These are phyloP conservation scores for Limnephilus rhombicus DNA, from an alignment of 2,888 invertebrate species.

Conservation along the genomic window DNA sequence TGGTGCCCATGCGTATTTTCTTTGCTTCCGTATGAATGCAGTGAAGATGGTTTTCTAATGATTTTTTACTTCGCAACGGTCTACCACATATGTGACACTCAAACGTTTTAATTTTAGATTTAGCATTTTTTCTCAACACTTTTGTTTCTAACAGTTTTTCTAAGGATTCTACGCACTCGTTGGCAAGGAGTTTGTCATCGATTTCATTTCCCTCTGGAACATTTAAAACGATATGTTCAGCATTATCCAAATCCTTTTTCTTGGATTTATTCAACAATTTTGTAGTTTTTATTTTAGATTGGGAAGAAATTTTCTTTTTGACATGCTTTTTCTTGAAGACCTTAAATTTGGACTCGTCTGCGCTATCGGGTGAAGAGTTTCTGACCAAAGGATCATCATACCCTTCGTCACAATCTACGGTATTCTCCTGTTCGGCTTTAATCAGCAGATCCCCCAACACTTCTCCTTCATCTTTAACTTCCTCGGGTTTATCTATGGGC, in stretches of 20 bases:
- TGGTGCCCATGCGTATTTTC: slow-evolving; percentile 66
- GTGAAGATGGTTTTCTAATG: slow-evolving; percentile 70
- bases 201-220: background rate
- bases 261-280: background rate
- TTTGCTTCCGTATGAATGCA: slow-evolving; percentile 73
- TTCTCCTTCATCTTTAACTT: slow-evolving; percentile 15
- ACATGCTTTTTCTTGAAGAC: background rate
- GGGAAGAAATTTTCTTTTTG: background rate
- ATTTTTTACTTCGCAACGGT: slow-evolving; percentile 44
- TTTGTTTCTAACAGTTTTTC: background rate
- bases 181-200: background rate
- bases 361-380: slow-evolving; percentile 19
- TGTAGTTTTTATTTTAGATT: background rate
- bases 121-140: background rate
- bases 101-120: background rate
- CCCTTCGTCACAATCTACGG: background rate
- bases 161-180: background rate
- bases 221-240: background rate
- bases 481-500: background rate
- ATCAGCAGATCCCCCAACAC: slow-evolving; percentile 8
- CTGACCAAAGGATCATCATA: background rate
- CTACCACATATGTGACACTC: slow-evolving; percentile 50
- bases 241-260: background rate
- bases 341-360: background rate
- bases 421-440: slow-evolving; percentile 23